Evolutionary conservation across 2,113 vertebrate species (phyloP).

Genomic region (Grammomys surdaster): DNA sequence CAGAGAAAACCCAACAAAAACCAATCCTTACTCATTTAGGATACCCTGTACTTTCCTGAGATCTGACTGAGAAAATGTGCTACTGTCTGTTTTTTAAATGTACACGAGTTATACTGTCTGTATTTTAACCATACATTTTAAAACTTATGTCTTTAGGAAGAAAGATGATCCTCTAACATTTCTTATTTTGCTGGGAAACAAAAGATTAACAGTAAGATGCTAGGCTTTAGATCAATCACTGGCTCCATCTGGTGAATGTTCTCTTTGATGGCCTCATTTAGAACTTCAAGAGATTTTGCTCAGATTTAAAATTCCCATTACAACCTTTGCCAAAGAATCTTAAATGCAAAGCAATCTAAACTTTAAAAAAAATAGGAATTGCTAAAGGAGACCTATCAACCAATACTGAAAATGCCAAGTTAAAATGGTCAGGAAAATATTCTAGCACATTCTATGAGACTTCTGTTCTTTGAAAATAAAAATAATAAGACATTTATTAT

Average conservation of each 20-base stretch:
- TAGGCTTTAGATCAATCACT: constrained; percentile 74
- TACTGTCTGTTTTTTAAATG: constrained; percentile 48
- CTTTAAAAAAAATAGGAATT: constrained; percentile 77
- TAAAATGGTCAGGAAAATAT: constrained; percentile 44
- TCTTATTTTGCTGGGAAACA: constrained; percentile 69
- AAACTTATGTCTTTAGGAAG: constrained; percentile 62
- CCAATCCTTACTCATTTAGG: background rate
- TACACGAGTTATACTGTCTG: background rate
- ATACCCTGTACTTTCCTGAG: background rate
- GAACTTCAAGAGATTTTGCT: constrained; percentile 62
- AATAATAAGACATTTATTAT: constrained; percentile 24
- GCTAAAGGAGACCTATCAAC: constrained; percentile 23
- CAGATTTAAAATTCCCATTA: constrained; percentile 74
- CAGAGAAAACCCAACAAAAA: background rate
- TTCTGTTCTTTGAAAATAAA: constrained; percentile 52
- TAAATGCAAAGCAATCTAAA: constrained; percentile 75
- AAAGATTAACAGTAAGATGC: constrained; percentile 72
- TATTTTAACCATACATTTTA: constrained; percentile 58
- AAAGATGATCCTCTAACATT: constrained; percentile 67
- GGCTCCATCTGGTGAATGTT: constrained; percentile 81
- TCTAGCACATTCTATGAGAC: constrained; percentile 10
- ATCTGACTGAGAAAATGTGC: background rate
- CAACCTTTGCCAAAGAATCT: constrained; percentile 70
- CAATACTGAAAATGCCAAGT: constrained; percentile 46
- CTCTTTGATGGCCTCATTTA: constrained; percentile 76